Conservation (phyloP, 2,888 invertebrate genomes). For the Eutolmus rufibarbis region DNA sequence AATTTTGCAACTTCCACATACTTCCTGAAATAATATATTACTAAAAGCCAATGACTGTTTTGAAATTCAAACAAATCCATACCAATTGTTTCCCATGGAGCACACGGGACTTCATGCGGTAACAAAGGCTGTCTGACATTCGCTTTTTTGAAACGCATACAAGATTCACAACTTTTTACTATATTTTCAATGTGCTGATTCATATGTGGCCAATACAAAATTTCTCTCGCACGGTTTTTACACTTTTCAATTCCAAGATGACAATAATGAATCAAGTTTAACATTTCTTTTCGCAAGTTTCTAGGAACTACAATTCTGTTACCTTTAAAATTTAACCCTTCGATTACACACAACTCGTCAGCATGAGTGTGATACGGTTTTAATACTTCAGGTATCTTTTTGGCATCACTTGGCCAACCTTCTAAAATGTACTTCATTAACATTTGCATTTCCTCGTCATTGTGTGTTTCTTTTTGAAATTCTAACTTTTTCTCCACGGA, state of each 20-base stretch:
- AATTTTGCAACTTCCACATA: slow-evolving; percentile 8
- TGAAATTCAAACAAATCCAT: not conserved
- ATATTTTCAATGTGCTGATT: slow-evolving; percentile 22
- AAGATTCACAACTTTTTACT: slow-evolving; percentile 6
- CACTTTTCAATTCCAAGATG: slow-evolving; percentile 51
- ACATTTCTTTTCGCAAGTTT: slow-evolving; percentile 20
- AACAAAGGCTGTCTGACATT: too few relatives aligned
- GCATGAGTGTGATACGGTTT: too few relatives aligned
- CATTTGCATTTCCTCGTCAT: too few relatives aligned
- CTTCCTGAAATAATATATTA: slow-evolving; percentile 24
- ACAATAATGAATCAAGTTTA: slow-evolving; percentile 52
- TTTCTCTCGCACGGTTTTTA: not conserved
- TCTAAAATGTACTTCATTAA: too few relatives aligned
- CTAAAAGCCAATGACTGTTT: not conserved
- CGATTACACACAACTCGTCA: too few relatives aligned
- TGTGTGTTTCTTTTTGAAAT: not conserved
- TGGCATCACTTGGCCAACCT: too few relatives aligned
- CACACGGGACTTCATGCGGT: too few relatives aligned
- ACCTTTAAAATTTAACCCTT: too few relatives aligned
- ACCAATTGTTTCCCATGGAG: not conserved
- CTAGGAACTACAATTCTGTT: too few relatives aligned
- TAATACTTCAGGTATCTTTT: too few relatives aligned
- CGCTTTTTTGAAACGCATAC: too few relatives aligned
- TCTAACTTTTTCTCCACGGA: slow-evolving; percentile 40
- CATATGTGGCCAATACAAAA: slow-evolving; percentile 37